Percentiles rank a stretch among this genome's conserved stretches.
Evolutionary conservation across 2,797 vertebrate genomes (phyloP).

Genomic region (Acomys russatus): DNA sequence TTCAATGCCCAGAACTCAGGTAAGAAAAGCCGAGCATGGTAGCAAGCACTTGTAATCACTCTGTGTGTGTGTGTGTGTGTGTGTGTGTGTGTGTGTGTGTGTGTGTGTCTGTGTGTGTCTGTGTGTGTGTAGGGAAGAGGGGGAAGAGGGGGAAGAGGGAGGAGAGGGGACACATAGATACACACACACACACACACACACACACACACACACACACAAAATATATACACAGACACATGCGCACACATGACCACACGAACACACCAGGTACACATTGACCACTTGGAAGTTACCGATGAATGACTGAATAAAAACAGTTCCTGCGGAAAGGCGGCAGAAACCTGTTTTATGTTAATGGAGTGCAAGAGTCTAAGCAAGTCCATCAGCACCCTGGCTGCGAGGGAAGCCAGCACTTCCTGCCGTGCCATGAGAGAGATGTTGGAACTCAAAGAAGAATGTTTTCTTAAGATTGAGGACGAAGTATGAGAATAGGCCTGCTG

Average conservation of each 20-base stretch:
- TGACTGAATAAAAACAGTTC: conserved; percentile 48
- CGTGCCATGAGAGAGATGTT: not conserved
- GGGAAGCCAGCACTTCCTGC: not conserved
- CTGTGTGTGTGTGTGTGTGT: too few species aligned
- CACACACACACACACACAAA: not conserved
- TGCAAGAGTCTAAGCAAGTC: not conserved
- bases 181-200: not conserved
- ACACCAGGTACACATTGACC: not conserved
- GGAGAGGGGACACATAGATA: not conserved
- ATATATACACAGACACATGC: not conserved
- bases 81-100: too few species aligned
- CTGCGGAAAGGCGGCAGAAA: not conserved
- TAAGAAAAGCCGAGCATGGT: not conserved
- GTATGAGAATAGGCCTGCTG: not conserved
- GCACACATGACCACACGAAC: not conserved
- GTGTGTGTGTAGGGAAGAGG: too few species aligned
- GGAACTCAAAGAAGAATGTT: not conserved
- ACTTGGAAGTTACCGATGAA: not conserved
- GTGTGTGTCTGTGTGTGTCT: too few species aligned
- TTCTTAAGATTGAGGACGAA: not conserved
- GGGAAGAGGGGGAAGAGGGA: too few species aligned
- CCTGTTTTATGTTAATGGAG: not conserved
- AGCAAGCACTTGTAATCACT: not conserved
- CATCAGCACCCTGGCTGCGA: not conserved
- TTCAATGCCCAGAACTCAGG: not conserved